phyloP scores from a whole-genome alignment of 1,140 invertebrate species.

The Heterodera carotae region DNA sequence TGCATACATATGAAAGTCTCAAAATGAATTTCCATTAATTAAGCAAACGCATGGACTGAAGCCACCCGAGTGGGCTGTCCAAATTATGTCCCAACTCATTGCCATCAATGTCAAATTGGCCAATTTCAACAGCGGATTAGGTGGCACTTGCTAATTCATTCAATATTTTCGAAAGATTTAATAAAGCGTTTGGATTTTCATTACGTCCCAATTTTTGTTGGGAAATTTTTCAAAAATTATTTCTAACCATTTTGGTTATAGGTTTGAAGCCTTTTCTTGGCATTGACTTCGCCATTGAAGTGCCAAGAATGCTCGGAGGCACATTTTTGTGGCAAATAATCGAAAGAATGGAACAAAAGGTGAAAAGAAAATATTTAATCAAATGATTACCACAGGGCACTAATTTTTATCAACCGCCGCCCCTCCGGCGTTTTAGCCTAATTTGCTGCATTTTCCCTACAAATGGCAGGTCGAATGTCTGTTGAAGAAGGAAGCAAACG shows the following conservation, averaged over 20 bases:
- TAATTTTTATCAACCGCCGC: too few species aligned
- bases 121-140: slow-evolving; percentile 26
- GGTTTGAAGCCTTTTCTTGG: slow-evolving; percentile 23
- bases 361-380: neutral
- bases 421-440: too few species aligned
- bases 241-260: neutral
- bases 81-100: slow-evolving; percentile 21
- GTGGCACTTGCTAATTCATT: neutral
- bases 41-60: slow-evolving; percentile 33
- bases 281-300: slow-evolving; percentile 28
- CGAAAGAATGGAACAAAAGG: slow-evolving; percentile 32
- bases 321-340: slow-evolving; percentile 30
- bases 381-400: too few species aligned
- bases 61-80: slow-evolving; percentile 20
- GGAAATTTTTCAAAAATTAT: too few species aligned
- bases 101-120: slow-evolving; percentile 18
- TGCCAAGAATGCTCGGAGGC: slow-evolving; percentile 31
- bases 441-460: too few species aligned
- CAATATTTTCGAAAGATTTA: neutral
- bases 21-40: neutral
- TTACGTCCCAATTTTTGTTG: too few species aligned
- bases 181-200: too few species aligned
- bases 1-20: neutral
- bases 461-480: slow-evolving; percentile 28
- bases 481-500: slow-evolving; percentile 14